phyloP scores from a whole-genome alignment of 2,888 invertebrate genomes.

The Nemoura dubitans region DNA sequence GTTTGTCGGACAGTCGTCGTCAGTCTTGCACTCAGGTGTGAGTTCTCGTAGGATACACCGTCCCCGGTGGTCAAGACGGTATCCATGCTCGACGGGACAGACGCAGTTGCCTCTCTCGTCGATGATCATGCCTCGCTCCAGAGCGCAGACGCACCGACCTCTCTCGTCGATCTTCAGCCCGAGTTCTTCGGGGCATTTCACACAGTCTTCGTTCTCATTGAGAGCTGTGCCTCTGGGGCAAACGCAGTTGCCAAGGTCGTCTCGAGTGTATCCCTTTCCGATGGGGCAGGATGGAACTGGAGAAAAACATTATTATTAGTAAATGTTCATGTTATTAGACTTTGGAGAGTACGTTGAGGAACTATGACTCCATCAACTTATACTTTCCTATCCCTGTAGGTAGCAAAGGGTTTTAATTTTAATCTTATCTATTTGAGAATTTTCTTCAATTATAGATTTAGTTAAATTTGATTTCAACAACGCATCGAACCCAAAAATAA shows the following conservation, averaged over 20 bases:
- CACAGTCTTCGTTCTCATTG: conserved; percentile 79
- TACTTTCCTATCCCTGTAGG: too few species aligned
- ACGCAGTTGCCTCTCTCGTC: conserved; percentile 81
- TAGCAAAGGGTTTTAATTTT: too few species aligned
- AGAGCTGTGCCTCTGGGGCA: conserved; percentile 82
- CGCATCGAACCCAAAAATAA: too few species aligned
- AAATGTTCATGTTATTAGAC: too few species aligned
- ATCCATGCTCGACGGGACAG: conserved; percentile 75
- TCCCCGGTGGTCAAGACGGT: conserved; percentile 68
- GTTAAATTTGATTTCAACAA: too few species aligned
- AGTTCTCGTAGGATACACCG: conserved; percentile 61
- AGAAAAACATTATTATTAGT: conserved; percentile 53
- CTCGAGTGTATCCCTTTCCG: conserved; percentile 74
- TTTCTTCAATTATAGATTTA: too few species aligned
- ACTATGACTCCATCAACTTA: too few species aligned
- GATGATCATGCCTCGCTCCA: conserved; percentile 79
- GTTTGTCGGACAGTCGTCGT: conserved; percentile 80
- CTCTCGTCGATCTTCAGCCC: conserved; percentile 80
- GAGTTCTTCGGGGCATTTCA: conserved; percentile 74
- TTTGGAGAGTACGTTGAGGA: too few species aligned
- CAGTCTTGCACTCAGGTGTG: conserved; percentile 70
- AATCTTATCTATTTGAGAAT: too few species aligned
- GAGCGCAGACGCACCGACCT: conserved; percentile 84
- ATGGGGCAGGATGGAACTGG: conserved; percentile 69
- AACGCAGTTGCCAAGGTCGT: conserved; percentile 72